A percentile compares a stretch with the other conserved stretches of the same genome.
These are phyloP conservation scores for Sebastes variabilis DNA, from an alignment of 2,797 vertebrate species.

Conservation along the genomic window DNA sequence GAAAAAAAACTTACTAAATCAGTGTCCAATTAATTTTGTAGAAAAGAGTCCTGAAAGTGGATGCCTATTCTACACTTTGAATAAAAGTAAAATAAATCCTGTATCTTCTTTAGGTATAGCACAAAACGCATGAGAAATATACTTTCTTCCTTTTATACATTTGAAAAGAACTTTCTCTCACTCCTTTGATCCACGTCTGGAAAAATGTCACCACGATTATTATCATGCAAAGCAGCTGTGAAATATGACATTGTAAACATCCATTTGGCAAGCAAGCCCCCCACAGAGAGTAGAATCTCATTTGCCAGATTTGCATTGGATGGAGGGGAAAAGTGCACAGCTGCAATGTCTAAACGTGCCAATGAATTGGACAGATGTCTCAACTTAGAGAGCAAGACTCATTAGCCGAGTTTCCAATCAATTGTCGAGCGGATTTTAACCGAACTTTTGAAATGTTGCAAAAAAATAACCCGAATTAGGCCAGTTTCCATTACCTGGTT, in stretches of 20 bases:
- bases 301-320: neutral
- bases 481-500: too few relatives aligned
- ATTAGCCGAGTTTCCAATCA: neutral
- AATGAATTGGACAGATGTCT: neutral
- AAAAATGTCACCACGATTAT: slow-evolving; percentile 22
- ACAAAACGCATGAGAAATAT: neutral
- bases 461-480: too few relatives aligned
- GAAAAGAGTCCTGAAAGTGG: neutral
- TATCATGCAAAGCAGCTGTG: slow-evolving; percentile 12
- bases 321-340: neutral
- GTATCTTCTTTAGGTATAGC: neutral
- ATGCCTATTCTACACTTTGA: neutral
- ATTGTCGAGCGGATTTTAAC: too few relatives aligned
- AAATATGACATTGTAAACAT: slow-evolving; percentile 9
- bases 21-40: neutral
- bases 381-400: neutral
- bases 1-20: slow-evolving; percentile 15
- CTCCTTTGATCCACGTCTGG: neutral
- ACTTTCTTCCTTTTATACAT: neutral
- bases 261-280: neutral
- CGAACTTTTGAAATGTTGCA: too few relatives aligned
- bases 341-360: neutral
- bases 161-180: neutral
- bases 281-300: neutral
- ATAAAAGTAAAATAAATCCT: neutral